phyloP scores from a whole-genome alignment of 2,797 vertebrate species.

The Threskiornis aethiopicus region DNA sequence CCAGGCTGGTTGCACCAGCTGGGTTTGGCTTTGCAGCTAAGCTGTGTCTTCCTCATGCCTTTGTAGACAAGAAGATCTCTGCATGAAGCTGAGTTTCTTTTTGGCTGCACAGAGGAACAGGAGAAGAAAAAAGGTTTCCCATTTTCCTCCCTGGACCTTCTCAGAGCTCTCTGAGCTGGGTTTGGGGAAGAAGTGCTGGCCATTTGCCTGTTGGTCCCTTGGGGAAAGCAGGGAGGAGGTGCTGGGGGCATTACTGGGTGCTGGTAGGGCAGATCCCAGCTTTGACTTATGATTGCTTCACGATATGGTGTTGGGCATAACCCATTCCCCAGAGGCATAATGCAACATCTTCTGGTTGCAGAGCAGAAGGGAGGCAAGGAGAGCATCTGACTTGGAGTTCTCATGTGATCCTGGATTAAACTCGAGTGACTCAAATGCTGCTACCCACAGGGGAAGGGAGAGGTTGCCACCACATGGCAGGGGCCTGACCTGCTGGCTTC shows the following conservation, averaged over 20 bases:
- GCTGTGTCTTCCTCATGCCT: not conserved
- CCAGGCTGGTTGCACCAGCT: not conserved
- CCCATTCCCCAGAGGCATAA: not conserved
- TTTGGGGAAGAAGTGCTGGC: not conserved
- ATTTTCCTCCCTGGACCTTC: not conserved
- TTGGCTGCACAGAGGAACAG: not conserved
- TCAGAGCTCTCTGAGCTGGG: not conserved
- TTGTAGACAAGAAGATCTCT: not conserved
- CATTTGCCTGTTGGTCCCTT: not conserved
- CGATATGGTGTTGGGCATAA: rapidly evolving
- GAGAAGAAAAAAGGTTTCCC: not conserved
- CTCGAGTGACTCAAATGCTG: not conserved
- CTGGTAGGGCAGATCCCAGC: not conserved
- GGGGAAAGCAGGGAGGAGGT: not conserved
- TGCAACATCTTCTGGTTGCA: not conserved
- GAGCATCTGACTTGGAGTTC: not conserved
- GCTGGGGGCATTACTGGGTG: not conserved
- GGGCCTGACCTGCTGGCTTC: not conserved
- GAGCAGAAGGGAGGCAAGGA: not conserved
- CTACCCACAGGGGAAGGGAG: not conserved
- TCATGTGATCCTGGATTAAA: not conserved
- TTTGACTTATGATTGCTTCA: not conserved
- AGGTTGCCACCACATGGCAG: not conserved
- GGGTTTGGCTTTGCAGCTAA: not conserved
- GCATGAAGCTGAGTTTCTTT: not conserved